Evolutionary conservation across 1,140 invertebrate species (phyloP).

Genomic region (Papilio machaon): DNA sequence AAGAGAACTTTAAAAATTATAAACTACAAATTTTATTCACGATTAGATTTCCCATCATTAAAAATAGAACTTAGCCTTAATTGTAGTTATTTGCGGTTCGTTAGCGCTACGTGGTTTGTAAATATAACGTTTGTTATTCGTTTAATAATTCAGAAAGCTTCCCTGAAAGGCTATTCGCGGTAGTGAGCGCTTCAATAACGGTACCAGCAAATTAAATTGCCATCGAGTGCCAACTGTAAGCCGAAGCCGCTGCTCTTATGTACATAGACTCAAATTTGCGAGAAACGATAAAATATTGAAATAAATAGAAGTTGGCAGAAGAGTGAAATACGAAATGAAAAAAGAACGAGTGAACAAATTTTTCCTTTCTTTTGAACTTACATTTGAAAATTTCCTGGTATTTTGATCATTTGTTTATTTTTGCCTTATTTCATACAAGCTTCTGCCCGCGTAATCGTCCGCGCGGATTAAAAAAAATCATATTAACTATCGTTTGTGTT

Average conservation of each 20-base stretch:
- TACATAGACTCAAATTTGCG: neutral
- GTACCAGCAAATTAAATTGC: conserved; percentile 16
- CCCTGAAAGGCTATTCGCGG: neutral
- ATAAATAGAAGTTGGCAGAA: neutral
- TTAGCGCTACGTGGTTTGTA: neutral
- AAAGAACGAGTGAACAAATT: neutral
- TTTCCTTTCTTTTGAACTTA: neutral
- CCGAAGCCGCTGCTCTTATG: neutral
- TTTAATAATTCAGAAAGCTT: conserved; percentile 12
- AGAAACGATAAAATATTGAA: neutral
- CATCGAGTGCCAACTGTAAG: neutral
- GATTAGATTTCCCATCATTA: too few relatives aligned
- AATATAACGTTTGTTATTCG: neutral
- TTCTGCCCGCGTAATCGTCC: neutral
- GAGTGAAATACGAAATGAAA: neutral
- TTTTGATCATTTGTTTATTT: neutral
- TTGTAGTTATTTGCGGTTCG: neutral
- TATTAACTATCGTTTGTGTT: too few relatives aligned
- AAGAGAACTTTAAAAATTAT: too few relatives aligned
- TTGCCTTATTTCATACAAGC: neutral
- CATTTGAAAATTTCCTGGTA: neutral
- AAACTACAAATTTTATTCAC: too few relatives aligned
- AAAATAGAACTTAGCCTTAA: too few relatives aligned
- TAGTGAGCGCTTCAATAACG: conserved; percentile 19
- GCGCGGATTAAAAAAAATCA: too few relatives aligned